Evolutionary conservation across 2,113 vertebrate genomes (phyloP), one percentile per base, ranked within the genome.

Genomic region (Mus musculus): DNA sequence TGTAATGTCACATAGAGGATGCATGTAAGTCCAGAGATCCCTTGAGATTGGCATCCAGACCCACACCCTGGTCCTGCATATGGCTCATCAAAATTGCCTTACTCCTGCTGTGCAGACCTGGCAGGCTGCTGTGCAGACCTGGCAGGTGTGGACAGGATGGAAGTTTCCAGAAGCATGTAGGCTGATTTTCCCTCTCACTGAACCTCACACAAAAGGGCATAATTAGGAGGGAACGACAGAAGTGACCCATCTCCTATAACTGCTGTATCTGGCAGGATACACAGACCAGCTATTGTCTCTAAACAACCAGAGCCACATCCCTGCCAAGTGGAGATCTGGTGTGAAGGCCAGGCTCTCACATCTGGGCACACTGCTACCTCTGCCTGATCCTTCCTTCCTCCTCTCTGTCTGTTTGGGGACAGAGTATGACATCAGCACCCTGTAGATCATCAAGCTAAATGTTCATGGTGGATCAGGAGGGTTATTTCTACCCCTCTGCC

Each of bases 191-290:
- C 87, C 86, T 94, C 63, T 90, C 71, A 75, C 19, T 61, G 90
- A 39, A 90, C 82, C 52, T 95, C 94, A 88, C 39, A 81, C 30
- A 76, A 93, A 98, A 90, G 88, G 46, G 52, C 72, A 19, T 93
- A 75, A 89, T 69, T 73, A 96, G 93, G 93, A 87, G 17, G 77
- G 84, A 85, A 94, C 65, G 95, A 95, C 87, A 19, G 19, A 11
- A 42, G 9, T 9, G 20, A n/a, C 67, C 49, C 36, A 17, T 42
- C 71, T 56, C 52, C 22, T 72, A 14, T 14, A n/a, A 22, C 77
- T 30, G 14, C 28, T 78, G 76, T 76, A 46, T 5, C 24, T 52
- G 20, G 86, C 63, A 65, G 0, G 46, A 59, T 63, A 13, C 54
- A 1, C 1, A 17, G 42, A 46, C 30, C 42, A 2, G 4, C 39